These are phyloP conservation scores for Ochropleura leucogaster DNA, from an alignment of 2,888 invertebrate species.

Conservation along the genomic window DNA sequence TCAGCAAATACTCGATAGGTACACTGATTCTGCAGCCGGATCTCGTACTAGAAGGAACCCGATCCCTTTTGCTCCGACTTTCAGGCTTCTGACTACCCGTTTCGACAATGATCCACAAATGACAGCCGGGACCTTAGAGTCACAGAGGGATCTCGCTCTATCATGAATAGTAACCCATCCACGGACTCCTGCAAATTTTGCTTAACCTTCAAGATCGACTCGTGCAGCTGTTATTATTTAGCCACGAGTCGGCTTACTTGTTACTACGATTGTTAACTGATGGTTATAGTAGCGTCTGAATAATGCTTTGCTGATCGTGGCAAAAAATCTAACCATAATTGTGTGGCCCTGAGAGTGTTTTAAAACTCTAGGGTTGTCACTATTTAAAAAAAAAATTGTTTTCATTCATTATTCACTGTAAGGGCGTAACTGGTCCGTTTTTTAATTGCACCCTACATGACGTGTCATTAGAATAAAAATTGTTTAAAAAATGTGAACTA, in stretches of 20 bases:
- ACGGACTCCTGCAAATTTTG: neutral
- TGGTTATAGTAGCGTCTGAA: constrained; percentile 13
- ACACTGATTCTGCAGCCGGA: no score
- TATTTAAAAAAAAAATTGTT: neutral
- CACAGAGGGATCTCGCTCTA: no score
- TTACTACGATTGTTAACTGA: constrained; percentile 5
- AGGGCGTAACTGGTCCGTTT: neutral
- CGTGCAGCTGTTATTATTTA: neutral
- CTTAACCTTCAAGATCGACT: neutral
- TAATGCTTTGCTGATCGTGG: constrained; percentile 45
- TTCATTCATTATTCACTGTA: neutral
- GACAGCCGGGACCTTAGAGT: no score
- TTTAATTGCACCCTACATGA: constrained; percentile 21
- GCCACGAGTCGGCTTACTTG: neutral
- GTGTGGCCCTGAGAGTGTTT: constrained; percentile 50
- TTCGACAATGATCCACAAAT: neutral
- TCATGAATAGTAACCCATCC: neutral
- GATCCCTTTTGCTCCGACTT: neutral
- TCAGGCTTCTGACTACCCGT: neutral
- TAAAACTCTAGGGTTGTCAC: constrained; percentile 53
- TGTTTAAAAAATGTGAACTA: neutral
- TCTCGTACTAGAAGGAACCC: no score
- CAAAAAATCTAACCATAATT: constrained; percentile 58
- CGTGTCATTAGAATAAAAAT: neutral
- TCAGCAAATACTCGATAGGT: no score